Evolutionary conservation across 1,140 invertebrate species (phyloP), one percentile per base, ranked within the genome.

Genomic region (Laupala kohalensis): DNA sequence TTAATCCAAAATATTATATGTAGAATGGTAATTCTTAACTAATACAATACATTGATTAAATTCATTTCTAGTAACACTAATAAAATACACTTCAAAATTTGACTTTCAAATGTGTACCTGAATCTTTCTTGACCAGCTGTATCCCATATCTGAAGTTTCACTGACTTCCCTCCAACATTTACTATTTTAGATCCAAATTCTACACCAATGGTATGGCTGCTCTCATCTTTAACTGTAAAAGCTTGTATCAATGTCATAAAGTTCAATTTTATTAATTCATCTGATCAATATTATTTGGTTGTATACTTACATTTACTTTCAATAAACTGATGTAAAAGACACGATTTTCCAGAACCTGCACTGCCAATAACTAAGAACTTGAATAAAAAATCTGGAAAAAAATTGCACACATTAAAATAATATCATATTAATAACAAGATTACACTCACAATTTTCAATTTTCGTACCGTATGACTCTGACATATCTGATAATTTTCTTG

Each of bases 321-420:
- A 77, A 93, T 94, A 78, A 95, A 95, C 81, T 95, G 93, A 77
- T 95, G 89, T 29, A 95, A 83, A 23, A 95, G 84, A 81, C 93
- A 95, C 69, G 93, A 95, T 79, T 95, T 95, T 67, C 93, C 93
- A 74, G 92, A 91, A 70, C 92, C 92, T 77, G 88, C 86, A 83
- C 89, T 92, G 68, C 91, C 91, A 79, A 92, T 93, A 19, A 93
- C 90, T 67, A 93, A 81, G 80, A 93, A 93, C 83, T 92, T 93
- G 80, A 92, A 92, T 68, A 93, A 81, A 79, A 90, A 93, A 86
- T 92, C 91, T 89, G 80, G 65, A 81, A 86, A 63, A 81, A 73
- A 78, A 75, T 67, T 73, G 64, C 62, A 71, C 25, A 28, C 29
- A 9, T 24, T 25, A 29, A 15, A 69, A 6, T 13, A 19, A 66